phyloP scores from a whole-genome alignment of 1,140 invertebrate species.

The Anoplolepis gracilipes region DNA sequence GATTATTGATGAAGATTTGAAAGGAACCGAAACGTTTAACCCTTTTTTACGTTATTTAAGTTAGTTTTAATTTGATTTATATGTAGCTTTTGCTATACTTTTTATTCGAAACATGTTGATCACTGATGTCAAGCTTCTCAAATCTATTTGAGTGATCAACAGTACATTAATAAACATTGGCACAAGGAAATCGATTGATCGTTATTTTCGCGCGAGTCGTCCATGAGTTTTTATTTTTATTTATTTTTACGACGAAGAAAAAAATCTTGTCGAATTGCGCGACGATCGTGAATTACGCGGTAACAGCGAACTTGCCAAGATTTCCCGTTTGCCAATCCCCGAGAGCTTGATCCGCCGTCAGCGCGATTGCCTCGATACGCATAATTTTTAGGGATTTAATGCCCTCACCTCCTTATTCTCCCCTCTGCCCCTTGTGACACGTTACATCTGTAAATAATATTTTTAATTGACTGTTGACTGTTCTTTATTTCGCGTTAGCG shows the following conservation, averaged over 20 bases:
- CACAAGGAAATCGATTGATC: not conserved
- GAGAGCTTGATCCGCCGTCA: not conserved
- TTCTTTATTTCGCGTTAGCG: slow-evolving; percentile 46
- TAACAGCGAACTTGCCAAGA: slow-evolving; percentile 63
- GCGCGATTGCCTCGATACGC: not conserved
- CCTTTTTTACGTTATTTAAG: too few species aligned
- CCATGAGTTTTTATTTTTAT: not conserved
- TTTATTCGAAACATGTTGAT: not conserved
- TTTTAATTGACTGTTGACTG: slow-evolving; percentile 50
- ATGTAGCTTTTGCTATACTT: not conserved
- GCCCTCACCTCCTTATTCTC: not conserved
- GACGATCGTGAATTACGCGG: not conserved
- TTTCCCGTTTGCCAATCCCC: slow-evolving; percentile 36
- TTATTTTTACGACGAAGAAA: not conserved
- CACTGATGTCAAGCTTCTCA: not conserved
- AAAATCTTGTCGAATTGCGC: not conserved
- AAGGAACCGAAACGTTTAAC: too few species aligned
- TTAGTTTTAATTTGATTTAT: slow-evolving; percentile 2
- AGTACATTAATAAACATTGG: not conserved
- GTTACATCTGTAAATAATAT: slow-evolving; percentile 55
- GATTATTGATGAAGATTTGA: too few species aligned
- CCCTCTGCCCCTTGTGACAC: not conserved
- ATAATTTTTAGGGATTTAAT: slow-evolving; percentile 21
- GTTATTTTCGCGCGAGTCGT: slow-evolving; percentile 51
- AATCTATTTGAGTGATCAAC: not conserved